Percentiles rank a stretch among this genome's conserved stretches.
These are phyloP conservation scores for Habrosyne pyritoides DNA, from an alignment of 2,888 invertebrate genomes.

Conservation along the genomic window DNA sequence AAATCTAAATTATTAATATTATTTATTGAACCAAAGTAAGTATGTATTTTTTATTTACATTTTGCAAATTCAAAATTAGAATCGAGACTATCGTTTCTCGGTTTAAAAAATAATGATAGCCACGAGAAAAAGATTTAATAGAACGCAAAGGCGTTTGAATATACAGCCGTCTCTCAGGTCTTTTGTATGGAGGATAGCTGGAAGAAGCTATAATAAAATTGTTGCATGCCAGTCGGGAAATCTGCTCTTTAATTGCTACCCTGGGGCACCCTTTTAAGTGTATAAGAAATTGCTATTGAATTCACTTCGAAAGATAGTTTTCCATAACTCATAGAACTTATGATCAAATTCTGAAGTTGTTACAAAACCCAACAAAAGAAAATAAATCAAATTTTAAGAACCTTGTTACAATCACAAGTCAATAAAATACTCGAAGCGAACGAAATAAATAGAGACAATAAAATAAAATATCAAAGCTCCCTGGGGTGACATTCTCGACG, in stretches of 20 bases:
- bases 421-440: not conserved
- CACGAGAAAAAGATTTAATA: not conserved
- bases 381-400: not conserved
- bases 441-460: constrained; percentile 1
- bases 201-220: constrained; percentile 32
- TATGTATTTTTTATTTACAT: not conserved
- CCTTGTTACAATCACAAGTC: not conserved
- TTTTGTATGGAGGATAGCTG: constrained; percentile 17
- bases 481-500: not conserved
- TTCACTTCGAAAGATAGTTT: no score
- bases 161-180: constrained; percentile 13
- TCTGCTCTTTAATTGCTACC: constrained; percentile 33
- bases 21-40: no score
- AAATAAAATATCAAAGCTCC: not conserved
- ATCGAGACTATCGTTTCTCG: not conserved
- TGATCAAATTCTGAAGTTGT: not conserved
- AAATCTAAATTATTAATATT: no score
- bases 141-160: constrained; percentile 14
- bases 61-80: not conserved
- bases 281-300: no score
- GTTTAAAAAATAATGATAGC: not conserved
- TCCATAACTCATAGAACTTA: no score
- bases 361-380: not conserved
- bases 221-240: constrained; percentile 30
- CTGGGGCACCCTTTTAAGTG: constrained; percentile 13